Conservation (phyloP, 2,888 invertebrate genomes). For the Acrobasis suavella region DNA sequence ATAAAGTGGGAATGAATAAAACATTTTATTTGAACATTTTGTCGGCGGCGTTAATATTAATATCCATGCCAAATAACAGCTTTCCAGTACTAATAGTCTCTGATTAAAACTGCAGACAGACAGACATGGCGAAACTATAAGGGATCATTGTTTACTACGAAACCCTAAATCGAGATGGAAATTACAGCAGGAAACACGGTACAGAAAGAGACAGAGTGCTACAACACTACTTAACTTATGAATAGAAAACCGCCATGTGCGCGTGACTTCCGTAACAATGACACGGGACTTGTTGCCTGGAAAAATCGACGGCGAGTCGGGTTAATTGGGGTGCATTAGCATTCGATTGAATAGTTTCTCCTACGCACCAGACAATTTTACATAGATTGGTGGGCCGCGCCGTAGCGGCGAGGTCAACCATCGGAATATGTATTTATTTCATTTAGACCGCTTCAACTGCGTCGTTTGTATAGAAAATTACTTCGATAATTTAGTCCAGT, state of each 20-base stretch:
- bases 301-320: slow-evolving; percentile 7
- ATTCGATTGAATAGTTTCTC: slow-evolving; percentile 10
- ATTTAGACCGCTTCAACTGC: slow-evolving; percentile 41
- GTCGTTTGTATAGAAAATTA: slow-evolving; percentile 25
- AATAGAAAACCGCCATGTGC: neutral
- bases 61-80: no score
- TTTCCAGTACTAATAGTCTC: no score
- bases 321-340: slow-evolving; percentile 15
- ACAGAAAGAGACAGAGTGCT: no score
- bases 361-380: slow-evolving; percentile 46
- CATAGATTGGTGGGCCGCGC: slow-evolving; percentile 43
- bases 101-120: no score
- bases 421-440: slow-evolving; percentile 65
- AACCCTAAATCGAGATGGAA: no score
- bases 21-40: no score
- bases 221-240: neutral
- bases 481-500: neutral
- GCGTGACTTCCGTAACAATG: slow-evolving; percentile 5
- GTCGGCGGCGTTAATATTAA: no score
- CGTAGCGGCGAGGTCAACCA: slow-evolving; percentile 46
- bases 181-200: no score
- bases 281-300: slow-evolving; percentile 7
- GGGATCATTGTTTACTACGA: no score
- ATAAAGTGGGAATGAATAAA: no score
- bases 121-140: no score